Conservation (phyloP, 2,113 vertebrate species). For the Oryzias javanicus region DNA sequence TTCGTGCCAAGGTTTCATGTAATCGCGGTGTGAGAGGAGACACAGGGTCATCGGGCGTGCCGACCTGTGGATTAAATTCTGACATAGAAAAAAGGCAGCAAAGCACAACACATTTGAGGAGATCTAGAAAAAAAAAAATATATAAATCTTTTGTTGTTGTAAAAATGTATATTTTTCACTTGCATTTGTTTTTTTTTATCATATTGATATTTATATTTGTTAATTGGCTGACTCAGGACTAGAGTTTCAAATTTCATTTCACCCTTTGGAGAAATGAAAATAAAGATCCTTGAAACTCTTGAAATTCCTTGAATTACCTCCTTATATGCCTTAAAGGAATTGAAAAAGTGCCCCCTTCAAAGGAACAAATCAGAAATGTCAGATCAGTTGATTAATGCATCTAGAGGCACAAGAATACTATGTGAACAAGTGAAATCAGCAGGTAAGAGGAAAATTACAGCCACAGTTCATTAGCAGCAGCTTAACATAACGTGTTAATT, state of each 20-base stretch:
- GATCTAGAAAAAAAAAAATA: background rate
- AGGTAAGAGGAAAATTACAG: background rate
- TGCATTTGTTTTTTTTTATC: too few relatives aligned
- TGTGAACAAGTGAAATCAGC: background rate
- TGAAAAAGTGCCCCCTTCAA: background rate
- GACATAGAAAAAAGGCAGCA: background rate
- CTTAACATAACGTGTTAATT: too few relatives aligned
- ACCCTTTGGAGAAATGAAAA: too few relatives aligned
- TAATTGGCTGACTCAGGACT: too few relatives aligned
- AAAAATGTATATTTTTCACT: background rate
- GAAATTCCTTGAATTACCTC: too few relatives aligned
- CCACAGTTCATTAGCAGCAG: too few relatives aligned
- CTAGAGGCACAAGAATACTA: background rate
- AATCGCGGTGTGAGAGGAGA: background rate
- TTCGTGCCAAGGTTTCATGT: slow-evolving; percentile 23
- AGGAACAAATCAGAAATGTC: background rate
- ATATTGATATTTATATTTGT: too few relatives aligned
- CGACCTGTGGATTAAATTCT: background rate
- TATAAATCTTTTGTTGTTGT: too few relatives aligned
- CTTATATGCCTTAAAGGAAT: background rate
- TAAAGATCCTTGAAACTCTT: too few relatives aligned
- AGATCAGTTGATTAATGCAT: too few relatives aligned
- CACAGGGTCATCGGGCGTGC: background rate
- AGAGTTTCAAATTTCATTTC: too few relatives aligned
- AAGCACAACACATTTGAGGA: background rate